Evolutionary conservation across 2,888 invertebrate genomes (phyloP).

Genomic region (Lepeophtheirus nordmannii): DNA sequence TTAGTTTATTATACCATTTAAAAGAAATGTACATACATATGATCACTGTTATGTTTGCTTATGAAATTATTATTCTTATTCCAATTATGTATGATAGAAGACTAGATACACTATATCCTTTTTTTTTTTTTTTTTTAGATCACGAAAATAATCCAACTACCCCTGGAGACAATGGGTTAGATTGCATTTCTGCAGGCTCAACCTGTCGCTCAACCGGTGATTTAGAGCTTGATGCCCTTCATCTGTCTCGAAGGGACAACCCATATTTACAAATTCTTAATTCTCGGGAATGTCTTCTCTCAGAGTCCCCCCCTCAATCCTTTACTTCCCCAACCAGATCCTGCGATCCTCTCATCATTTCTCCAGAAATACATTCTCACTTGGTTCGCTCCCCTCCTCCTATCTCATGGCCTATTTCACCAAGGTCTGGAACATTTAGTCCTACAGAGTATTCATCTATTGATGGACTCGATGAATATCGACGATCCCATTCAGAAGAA

Average conservation of each 20-base stretch:
- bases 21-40: too few species aligned
- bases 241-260: not conserved
- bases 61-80: too few species aligned
- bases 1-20: too few species aligned
- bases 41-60: too few species aligned
- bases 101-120: too few species aligned
- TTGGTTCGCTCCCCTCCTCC: not conserved
- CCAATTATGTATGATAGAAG: too few species aligned
- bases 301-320: not conserved
- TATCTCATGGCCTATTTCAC: not conserved
- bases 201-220: not conserved
- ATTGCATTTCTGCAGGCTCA: not conserved
- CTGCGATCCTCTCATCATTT: not conserved
- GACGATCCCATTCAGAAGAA: not conserved
- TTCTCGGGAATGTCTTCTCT: not conserved
- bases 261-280: not conserved
- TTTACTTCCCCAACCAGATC: not conserved
- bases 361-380: not conserved
- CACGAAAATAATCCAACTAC: conserved; percentile 2
- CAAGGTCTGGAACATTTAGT: not conserved
- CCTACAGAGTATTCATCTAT: not conserved
- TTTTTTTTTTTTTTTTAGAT: not conserved
- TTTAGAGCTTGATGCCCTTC: not conserved
- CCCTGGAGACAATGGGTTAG: not conserved
- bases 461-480: not conserved